These are phyloP conservation scores for Noctua pronuba DNA, from an alignment of 2,888 invertebrate species.

Conservation along the genomic window DNA sequence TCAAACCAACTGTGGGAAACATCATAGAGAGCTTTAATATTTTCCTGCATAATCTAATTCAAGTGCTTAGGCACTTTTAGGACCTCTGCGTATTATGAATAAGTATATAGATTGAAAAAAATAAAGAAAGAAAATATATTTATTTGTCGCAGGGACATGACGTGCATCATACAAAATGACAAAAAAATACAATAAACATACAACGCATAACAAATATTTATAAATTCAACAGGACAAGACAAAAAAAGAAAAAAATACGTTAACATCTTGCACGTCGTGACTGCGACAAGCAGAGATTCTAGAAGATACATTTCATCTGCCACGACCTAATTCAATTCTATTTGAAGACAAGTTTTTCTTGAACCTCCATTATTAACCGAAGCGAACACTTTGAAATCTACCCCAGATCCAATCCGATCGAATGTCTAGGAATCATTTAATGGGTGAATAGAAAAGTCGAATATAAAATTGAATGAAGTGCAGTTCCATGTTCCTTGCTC, in stretches of 20 bases:
- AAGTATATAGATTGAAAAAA: too few species aligned
- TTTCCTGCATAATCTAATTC: neutral
- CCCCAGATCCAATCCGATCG: constrained; percentile 53
- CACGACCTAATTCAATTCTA: neutral
- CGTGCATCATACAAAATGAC: too few species aligned
- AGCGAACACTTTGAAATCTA: constrained; percentile 34
- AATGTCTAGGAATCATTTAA: constrained; percentile 69
- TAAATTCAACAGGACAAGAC: too few species aligned
- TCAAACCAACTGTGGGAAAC: neutral
- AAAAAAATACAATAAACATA: too few species aligned
- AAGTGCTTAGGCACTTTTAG: neutral
- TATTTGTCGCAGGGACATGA: too few species aligned
- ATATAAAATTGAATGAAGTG: constrained; percentile 79
- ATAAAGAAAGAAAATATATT: too few species aligned
- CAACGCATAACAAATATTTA: too few species aligned
- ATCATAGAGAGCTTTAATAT: neutral
- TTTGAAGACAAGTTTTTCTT: constrained; percentile 10
- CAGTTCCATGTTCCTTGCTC: constrained; percentile 73
- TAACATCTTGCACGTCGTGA: too few species aligned
- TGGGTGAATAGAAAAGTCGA: constrained; percentile 66
- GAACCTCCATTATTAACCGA: constrained; percentile 36
- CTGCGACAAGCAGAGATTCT: too few species aligned
- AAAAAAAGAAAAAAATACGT: too few species aligned
- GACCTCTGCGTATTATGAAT: neutral
- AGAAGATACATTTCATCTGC: neutral